Percentiles rank a stretch among this genome's conserved stretches.
Evolutionary conservation across 1,140 invertebrate genomes (phyloP).

Genomic region (Bombus vancouverensis): DNA sequence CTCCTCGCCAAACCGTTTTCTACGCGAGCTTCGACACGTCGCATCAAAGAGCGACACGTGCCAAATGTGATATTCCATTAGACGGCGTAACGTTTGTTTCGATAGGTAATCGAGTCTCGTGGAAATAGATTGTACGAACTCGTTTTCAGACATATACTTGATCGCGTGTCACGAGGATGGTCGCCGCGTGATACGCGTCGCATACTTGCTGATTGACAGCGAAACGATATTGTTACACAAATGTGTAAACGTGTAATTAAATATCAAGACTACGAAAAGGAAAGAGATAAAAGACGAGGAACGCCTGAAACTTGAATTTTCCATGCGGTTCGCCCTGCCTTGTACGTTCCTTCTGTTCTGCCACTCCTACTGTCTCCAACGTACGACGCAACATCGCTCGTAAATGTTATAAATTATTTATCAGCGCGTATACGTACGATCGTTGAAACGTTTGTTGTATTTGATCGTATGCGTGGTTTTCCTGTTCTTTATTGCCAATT

Average conservation of each 20-base stretch:
- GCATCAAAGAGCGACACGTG: neutral
- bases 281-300: neutral
- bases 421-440: neutral
- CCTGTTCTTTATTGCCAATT: slow-evolving; percentile 25
- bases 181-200: neutral
- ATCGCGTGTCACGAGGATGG: neutral
- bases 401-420: slow-evolving; percentile 42
- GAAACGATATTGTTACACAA: neutral
- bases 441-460: neutral
- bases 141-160: neutral
- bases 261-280: neutral
- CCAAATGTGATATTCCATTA: neutral
- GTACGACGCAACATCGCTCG: neutral
- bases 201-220: neutral
- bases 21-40: neutral
- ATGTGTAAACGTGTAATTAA: slow-evolving; percentile 24
- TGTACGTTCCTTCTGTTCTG: neutral
- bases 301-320: neutral
- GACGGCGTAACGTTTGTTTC: neutral
- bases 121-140: neutral
- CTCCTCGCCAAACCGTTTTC: neutral
- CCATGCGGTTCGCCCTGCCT: neutral
- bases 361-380: slow-evolving; percentile 7
- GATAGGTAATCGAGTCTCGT: neutral
- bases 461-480: neutral